Base-by-base conservation (phyloP, 2,113 vertebrate species). In the Zosterops hypoxanthus region DNA sequence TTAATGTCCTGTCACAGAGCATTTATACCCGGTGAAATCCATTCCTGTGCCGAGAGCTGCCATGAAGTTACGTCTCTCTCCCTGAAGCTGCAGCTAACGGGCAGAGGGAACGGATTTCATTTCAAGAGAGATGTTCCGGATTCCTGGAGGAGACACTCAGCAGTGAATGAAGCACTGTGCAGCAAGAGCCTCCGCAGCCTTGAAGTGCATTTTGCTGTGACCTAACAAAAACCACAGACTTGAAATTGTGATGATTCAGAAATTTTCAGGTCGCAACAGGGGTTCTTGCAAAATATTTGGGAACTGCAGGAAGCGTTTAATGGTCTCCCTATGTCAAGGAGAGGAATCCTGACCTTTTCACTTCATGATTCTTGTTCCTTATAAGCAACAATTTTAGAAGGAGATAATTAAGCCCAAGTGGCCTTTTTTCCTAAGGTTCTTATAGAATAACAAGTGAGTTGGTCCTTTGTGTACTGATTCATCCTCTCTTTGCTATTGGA, bases 271-370 rank as follows among this genome's bases (percentile, higher is more conserved):
- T 96, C 44, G 0, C 93, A 92, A 79, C 63, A 93, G 94, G 87
- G 83, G 79, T 65, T 88, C 89, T 96, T 97, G 92, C 82, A 90
- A 97, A 97, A 97, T 94, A 95, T 92, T 92, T 97, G 92, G 86
- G 68, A 96, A 92, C 94, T 94, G 89, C 80, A 96, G 92, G 93
- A 93, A 94, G 75, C 0, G 0, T 87, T 96, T 95, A 75, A 92
- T 83, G 82, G 82, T 73, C 85, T 88, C 91, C 36, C 79, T 64
- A 7, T 90, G 84, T 91, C 49, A 72, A 81, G 64, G 59, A 73
- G 91, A 96, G 94, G 78, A 92, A 96, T 96, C 82, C 94, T 95
- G 84, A 97, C 95, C 92, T 96, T 88, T 94, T 77, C 63, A 77
- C 79, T 94, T 93, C 79, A 68, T 41, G 76, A 60, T 78, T 84